These are phyloP conservation scores for Sturmia bella DNA, from an alignment of 2,888 invertebrate species.

Conservation along the genomic window DNA sequence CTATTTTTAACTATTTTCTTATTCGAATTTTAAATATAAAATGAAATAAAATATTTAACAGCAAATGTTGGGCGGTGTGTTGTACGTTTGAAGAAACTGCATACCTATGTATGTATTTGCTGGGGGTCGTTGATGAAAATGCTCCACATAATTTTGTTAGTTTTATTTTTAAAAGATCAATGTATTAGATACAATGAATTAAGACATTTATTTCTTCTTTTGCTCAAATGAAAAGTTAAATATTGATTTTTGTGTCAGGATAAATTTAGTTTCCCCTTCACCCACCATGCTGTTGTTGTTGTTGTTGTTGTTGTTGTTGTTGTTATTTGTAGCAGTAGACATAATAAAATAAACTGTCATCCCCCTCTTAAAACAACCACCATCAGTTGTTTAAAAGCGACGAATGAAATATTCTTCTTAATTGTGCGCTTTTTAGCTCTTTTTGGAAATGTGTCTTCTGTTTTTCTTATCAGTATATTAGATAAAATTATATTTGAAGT, in stretches of 20 bases:
- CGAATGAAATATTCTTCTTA: constrained; percentile 24
- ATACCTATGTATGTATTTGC: too few relatives aligned
- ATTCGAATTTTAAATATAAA: background rate
- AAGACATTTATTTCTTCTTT: background rate
- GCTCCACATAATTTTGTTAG: background rate
- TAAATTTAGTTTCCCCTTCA: constrained; percentile 18
- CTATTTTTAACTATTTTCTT: constrained; percentile 29
- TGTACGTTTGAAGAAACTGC: background rate
- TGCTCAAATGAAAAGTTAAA: background rate
- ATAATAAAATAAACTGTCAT: constrained; percentile 20
- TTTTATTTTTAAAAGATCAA: background rate
- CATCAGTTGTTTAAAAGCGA: background rate
- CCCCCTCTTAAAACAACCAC: constrained; percentile 45
- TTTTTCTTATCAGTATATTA: background rate
- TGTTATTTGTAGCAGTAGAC: constrained; percentile 12
- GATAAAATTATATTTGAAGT: constrained; percentile 25
- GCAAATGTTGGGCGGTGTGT: constrained; percentile 30
- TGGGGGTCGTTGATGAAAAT: constrained; percentile 47
- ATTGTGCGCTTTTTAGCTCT: background rate
- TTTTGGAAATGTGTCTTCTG: constrained; percentile 13
- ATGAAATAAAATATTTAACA: constrained; percentile 3
- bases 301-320: too few relatives aligned
- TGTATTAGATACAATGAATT: background rate
- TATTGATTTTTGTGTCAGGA: constrained; percentile 30
- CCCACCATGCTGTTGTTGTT: too few relatives aligned